Evolutionary conservation across 2,797 vertebrate genomes (phyloP).

Genomic region (Poecilia wingei): DNA sequence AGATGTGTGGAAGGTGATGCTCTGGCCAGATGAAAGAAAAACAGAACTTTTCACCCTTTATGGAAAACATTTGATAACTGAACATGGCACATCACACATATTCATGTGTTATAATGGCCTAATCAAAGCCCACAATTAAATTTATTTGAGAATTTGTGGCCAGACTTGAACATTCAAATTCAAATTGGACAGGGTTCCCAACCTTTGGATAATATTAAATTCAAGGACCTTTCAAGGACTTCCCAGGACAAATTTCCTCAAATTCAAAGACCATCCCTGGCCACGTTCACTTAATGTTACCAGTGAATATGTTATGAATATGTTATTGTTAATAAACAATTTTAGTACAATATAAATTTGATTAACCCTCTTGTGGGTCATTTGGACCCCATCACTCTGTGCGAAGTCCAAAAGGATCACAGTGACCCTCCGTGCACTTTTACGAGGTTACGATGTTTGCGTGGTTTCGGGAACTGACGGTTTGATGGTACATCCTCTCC

Average conservation of each 20-base stretch:
- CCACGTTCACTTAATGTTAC: neutral
- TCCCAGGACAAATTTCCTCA: neutral
- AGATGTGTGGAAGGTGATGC: neutral
- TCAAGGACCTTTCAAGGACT: neutral
- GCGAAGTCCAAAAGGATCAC: too few relatives aligned
- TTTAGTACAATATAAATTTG: neutral
- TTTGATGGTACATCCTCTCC: too few relatives aligned
- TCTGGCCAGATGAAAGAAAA: neutral
- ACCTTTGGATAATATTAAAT: neutral
- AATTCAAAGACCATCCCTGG: neutral
- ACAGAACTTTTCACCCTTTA: neutral
- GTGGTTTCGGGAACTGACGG: too few relatives aligned
- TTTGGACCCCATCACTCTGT: too few relatives aligned
- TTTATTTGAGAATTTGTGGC: neutral
- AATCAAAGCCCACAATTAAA: neutral
- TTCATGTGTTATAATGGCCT: neutral
- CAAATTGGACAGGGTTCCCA: neutral
- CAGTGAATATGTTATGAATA: neutral
- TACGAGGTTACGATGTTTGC: too few relatives aligned
- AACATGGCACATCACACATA: neutral
- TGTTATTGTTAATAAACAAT: neutral
- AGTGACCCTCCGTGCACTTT: too few relatives aligned
- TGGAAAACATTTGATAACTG: neutral
- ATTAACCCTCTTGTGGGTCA: too few relatives aligned
- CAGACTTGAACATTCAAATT: neutral